Evolutionary conservation across 2,888 invertebrate genomes (phyloP), one percentile per base, ranked within the genome.

Genomic region (Limnephilus marmoratus): DNA sequence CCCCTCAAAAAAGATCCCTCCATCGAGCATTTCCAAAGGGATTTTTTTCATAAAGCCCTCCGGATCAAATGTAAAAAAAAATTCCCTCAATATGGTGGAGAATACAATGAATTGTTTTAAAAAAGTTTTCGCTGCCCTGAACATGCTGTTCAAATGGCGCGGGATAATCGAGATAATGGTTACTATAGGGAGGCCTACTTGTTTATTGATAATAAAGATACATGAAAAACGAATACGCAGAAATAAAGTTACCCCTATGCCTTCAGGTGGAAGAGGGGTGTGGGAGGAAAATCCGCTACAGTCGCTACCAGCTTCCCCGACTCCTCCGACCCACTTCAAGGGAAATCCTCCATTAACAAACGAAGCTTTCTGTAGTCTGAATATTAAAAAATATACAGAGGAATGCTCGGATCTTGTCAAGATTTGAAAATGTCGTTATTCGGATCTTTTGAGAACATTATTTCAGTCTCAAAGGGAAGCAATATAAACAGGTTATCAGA

Each of bases 201-300:
- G 90, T 85, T 90, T 90, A 90, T 90, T 90, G 90, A 90, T 90
- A 85, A 90, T 90, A 90, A 90, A 85, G 90, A 90, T 53, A 90
- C 85, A 85, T 85, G 90, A 85, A 90, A 85, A 90, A 90, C 83
- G 85, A 90, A 68, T 53, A 90, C 85, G 90, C 83, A 81, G 87
- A 68, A 87, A 87, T 87, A 87, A 87, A 87, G 37, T 85, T 85
- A 85, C 85, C 41, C 37, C 88, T 53, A 29, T 80, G 88, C 34
- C 80, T 34, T 37, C 18, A n/a, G 37, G 45, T 24, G 13, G 68
- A 68, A 24, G 15, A 5, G 45, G 45, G 12, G 45, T 1, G 45
- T 45, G 45, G 24, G 80, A 81, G 29, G 37, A 89, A 89, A 81
- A 18, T 7, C n/a, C 80, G 88, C 88, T 80, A 34, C 37, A 89